phyloP scores from a whole-genome alignment of 2,113 vertebrate species.

The Rhinichthys klamathensis region DNA sequence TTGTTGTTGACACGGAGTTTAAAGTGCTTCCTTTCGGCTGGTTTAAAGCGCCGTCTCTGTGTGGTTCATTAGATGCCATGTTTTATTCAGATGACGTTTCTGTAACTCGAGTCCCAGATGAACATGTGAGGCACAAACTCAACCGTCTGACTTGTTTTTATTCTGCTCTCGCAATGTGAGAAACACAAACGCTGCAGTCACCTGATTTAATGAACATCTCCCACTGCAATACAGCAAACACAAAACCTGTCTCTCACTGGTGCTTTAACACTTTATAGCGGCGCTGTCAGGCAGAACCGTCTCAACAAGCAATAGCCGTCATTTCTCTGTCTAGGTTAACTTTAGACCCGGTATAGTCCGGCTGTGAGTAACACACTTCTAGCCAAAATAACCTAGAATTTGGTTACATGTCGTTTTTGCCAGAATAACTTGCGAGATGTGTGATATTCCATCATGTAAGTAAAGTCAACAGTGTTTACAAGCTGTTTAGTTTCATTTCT shows the following conservation, averaged over 20 bases:
- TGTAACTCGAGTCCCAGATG: background rate
- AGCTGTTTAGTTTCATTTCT: too few relatives aligned
- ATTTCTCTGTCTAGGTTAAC: too few relatives aligned
- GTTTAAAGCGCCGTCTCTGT: background rate
- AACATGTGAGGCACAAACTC: background rate
- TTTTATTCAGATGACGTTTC: slow-evolving; percentile 36
- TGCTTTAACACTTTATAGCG: background rate
- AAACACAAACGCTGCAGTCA: slow-evolving; percentile 2
- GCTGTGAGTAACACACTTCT: too few relatives aligned
- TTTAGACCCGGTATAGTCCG: too few relatives aligned
- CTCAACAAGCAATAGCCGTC: too few relatives aligned
- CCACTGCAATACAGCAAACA: background rate
- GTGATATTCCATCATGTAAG: too few relatives aligned
- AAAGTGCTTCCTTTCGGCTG: background rate
- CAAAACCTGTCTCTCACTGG: background rate
- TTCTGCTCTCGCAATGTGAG: background rate
- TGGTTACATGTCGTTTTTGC: too few relatives aligned
- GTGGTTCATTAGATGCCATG: slow-evolving; percentile 34
- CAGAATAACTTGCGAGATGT: too few relatives aligned
- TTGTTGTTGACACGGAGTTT: background rate
- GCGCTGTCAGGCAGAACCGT: too few relatives aligned
- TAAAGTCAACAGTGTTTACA: too few relatives aligned
- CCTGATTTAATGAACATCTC: background rate
- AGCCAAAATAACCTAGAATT: too few relatives aligned
- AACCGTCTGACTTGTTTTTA: background rate